These are phyloP conservation scores for Zaprionus taronus DNA, from an alignment of 1,140 invertebrate genomes.

Conservation along the genomic window DNA sequence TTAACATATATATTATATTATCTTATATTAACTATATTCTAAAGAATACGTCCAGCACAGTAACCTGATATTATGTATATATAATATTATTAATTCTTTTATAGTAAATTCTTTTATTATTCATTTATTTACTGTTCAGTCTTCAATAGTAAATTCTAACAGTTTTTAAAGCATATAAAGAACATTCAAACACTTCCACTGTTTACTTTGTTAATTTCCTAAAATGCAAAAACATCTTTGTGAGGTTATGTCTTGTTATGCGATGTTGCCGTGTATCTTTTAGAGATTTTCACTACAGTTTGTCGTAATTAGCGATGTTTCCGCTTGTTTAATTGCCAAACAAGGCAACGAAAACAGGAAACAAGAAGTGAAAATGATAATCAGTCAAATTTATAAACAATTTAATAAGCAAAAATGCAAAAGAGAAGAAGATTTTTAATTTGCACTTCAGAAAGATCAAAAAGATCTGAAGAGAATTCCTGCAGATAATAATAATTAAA, in stretches of 20 bases:
- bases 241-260: neutral
- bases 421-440: neutral
- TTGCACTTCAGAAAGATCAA: neutral
- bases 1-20: no score
- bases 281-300: neutral
- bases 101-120: no score
- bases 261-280: neutral
- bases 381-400: neutral
- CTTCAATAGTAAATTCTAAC: neutral
- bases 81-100: no score
- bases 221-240: neutral
- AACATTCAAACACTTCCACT: neutral
- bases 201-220: neutral
- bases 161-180: neutral
- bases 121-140: no score
- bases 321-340: constrained; percentile 1
- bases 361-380: neutral
- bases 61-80: no score
- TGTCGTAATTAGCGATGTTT: neutral
- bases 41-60: no score
- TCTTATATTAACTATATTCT: no score
- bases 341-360: neutral
- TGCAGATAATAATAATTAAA: neutral
- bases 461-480: neutral
- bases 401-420: neutral